Conservation (phyloP, 1,140 invertebrate species). For the Sycophila sp. region DNA sequence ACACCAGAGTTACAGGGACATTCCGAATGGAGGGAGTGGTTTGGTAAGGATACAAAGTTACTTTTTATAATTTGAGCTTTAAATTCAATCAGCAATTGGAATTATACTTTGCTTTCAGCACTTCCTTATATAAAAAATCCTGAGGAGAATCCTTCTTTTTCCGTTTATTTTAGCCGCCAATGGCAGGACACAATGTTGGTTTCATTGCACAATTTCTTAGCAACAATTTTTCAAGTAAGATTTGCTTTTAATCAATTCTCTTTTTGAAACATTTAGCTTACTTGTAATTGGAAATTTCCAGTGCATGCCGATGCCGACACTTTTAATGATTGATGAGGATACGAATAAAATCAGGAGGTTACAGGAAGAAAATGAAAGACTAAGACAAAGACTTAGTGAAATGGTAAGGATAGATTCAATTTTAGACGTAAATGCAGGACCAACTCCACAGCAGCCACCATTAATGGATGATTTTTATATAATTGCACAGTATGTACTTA, state of each 20-base stretch:
- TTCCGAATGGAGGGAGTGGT: conserved; percentile 97
- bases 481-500: conserved; percentile 79
- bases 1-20: conserved; percentile 87
- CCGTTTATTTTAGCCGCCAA: conserved; percentile 88
- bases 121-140: conserved; percentile 91
- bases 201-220: conserved; percentile 94
- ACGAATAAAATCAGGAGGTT: conserved; percentile 79
- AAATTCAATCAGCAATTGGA: neutral
- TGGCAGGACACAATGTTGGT: conserved; percentile 95
- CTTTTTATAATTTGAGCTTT: neutral
- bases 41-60: conserved; percentile 76
- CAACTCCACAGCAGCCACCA: conserved; percentile 75
- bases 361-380: conserved; percentile 83
- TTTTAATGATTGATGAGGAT: conserved; percentile 88
- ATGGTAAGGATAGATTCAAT: conserved; percentile 65
- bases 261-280: conserved; percentile 3
- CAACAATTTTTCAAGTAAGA: conserved; percentile 85
- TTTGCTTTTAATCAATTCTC: conserved; percentile 2
- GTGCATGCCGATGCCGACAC: conserved; percentile 84
- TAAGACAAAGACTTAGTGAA: conserved; percentile 68
- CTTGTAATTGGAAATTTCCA: conserved; percentile 53
- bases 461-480: conserved; percentile 93
- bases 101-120: conserved; percentile 76
- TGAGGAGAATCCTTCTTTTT: conserved; percentile 88
- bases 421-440: conserved; percentile 70